Evolutionary conservation across 2,797 vertebrate species (phyloP).

Genomic region (Crypturellus tataupa): DNA sequence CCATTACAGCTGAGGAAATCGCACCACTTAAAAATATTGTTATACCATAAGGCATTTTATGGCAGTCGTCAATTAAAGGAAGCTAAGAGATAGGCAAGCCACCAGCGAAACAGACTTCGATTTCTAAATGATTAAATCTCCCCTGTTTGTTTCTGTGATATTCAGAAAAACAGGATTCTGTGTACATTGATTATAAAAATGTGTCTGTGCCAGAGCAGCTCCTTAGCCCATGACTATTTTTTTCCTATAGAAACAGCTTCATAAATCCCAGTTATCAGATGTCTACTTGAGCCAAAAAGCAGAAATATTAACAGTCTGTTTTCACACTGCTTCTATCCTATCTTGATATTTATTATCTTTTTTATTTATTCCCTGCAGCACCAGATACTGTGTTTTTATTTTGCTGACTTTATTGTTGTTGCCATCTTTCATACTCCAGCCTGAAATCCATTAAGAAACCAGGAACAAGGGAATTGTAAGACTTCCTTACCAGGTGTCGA

Average conservation of each 20-base stretch:
- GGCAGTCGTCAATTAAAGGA: background rate
- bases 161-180: background rate
- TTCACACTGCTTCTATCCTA: background rate
- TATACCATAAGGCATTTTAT: background rate
- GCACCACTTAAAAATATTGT: background rate
- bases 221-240: background rate
- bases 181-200: background rate
- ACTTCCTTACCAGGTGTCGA: constrained; percentile 52
- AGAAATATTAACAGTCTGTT: background rate
- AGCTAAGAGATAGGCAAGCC: background rate
- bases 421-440: background rate
- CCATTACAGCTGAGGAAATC: background rate
- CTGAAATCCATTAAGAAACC: background rate
- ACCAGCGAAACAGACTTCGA: background rate
- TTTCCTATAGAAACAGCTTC: background rate
- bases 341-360: background rate
- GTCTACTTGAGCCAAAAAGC: background rate
- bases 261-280: background rate
- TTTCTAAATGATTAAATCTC: background rate
- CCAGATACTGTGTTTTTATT: background rate
- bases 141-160: background rate
- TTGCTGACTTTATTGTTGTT: background rate
- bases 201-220: background rate
- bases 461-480: constrained; percentile 20
- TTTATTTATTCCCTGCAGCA: background rate